A percentile compares a stretch with the other conserved stretches of the same genome.
Evolutionary conservation across 92 coral and sea anemone genomes (phyloP).

Genomic region (Phymanthus crucifer): DNA sequence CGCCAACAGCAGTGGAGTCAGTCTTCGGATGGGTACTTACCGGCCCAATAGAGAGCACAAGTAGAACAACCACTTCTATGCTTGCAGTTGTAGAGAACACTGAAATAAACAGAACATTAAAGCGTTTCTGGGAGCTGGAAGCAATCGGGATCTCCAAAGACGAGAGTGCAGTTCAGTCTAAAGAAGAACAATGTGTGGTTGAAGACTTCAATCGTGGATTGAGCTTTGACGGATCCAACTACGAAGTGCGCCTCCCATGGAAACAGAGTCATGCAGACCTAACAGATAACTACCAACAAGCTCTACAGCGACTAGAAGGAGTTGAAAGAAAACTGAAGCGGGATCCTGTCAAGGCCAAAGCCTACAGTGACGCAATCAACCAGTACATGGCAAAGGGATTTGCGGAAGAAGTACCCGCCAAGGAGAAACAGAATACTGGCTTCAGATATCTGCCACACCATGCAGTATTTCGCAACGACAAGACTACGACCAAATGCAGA

Average conservation of each 20-base stretch:
- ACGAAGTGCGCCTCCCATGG: slow-evolving; percentile 49
- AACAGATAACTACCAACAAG: slow-evolving; percentile 27
- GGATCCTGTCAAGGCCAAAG: slow-evolving; percentile 38
- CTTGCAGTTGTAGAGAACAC: slow-evolving; percentile 32
- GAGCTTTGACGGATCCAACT: slow-evolving; percentile 40
- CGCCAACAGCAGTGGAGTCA: slow-evolving; percentile 36
- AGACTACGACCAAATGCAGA: slow-evolving; percentile 38
- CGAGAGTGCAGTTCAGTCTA: slow-evolving; percentile 8
- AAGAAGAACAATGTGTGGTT: slow-evolving; percentile 30
- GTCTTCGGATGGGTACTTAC: slow-evolving; percentile 45
- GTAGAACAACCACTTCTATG: slow-evolving; percentile 42
- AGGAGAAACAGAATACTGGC: background rate
- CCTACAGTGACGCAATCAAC: slow-evolving; percentile 46
- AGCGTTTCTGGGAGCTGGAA: slow-evolving; percentile 58
- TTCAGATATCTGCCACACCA: slow-evolving; percentile 48
- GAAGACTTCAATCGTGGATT: slow-evolving; percentile 22
- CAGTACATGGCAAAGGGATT: slow-evolving; percentile 32
- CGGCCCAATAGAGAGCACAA: slow-evolving; percentile 34
- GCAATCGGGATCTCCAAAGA: slow-evolving; percentile 40
- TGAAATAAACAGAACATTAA: slow-evolving; percentile 24
- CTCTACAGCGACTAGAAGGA: slow-evolving; percentile 36
- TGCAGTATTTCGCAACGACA: slow-evolving; percentile 35
- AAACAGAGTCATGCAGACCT: slow-evolving; percentile 27
- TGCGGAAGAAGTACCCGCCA: slow-evolving; percentile 21
- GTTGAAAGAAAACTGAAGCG: slow-evolving; percentile 43